Evolutionary conservation across 2,888 invertebrate species (phyloP).

Genomic region (Archaeoteleia sp.): DNA sequence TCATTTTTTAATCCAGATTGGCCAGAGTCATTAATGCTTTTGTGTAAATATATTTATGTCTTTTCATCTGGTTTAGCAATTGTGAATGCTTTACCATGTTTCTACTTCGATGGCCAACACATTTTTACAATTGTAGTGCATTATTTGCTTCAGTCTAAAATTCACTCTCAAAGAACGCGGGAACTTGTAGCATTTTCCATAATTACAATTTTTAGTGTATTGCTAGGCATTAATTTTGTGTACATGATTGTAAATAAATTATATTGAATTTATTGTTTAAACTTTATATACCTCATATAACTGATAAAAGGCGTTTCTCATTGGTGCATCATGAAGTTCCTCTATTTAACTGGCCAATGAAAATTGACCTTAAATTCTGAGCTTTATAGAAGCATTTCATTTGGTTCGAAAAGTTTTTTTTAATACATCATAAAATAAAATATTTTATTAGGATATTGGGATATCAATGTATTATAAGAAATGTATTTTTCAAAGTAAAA

Average conservation of each 20-base stretch:
- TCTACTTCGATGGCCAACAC: constrained; percentile 94
- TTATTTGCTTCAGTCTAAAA: constrained; percentile 76
- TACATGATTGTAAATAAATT: constrained; percentile 77
- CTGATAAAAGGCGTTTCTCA: no score
- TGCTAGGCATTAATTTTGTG: constrained; percentile 80
- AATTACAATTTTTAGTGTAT: constrained; percentile 83
- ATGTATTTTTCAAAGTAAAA: no score
- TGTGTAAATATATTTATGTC: constrained; percentile 87
- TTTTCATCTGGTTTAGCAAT: constrained; percentile 93
- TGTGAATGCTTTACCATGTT: constrained; percentile 94
- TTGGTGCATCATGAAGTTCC: no score
- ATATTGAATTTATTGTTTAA: constrained; percentile 27
- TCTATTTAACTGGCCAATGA: no score
- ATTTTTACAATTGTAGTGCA: constrained; percentile 84
- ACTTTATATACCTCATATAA: constrained; percentile 35
- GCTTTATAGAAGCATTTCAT: no score
- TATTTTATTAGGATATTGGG: no score
- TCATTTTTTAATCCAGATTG: constrained; percentile 79
- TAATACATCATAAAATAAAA: no score
- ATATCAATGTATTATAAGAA: no score
- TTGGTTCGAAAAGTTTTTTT: no score
- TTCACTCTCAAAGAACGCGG: constrained; percentile 78
- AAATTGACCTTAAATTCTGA: no score
- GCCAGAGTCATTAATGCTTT: constrained; percentile 83
- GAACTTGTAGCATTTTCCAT: constrained; percentile 82